Evolutionary conservation across 2,797 vertebrate species (phyloP).

Genomic region (Sebastes steindachneri): DNA sequence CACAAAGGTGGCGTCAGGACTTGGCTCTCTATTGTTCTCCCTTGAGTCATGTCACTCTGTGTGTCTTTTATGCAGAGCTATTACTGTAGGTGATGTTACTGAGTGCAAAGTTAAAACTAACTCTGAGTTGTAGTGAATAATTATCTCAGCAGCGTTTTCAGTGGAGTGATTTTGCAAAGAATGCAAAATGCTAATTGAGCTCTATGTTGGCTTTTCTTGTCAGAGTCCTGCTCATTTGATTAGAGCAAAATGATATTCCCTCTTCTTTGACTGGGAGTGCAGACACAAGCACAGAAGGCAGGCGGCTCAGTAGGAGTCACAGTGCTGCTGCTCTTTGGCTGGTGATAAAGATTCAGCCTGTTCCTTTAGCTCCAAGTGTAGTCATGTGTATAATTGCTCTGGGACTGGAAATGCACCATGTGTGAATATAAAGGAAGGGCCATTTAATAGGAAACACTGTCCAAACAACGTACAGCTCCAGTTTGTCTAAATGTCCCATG

Average conservation of each 20-base stretch:
- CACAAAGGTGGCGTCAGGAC: background rate
- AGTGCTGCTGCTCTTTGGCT: constrained; percentile 73
- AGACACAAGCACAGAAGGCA: constrained; percentile 68
- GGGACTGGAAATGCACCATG: constrained; percentile 78
- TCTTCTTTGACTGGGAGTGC: constrained; percentile 77
- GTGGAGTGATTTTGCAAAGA: constrained; percentile 56
- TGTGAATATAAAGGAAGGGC: constrained; percentile 79
- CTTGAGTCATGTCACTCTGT: constrained; percentile 2
- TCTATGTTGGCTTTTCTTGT: constrained; percentile 61
- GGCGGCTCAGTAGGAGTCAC: constrained; percentile 65
- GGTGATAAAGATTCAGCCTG: constrained; percentile 80
- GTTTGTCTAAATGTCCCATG: constrained; percentile 76
- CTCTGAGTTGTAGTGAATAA: constrained; percentile 43
- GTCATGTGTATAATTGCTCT: constrained; percentile 83
- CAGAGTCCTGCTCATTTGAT: constrained; percentile 73
- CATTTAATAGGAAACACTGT: constrained; percentile 79
- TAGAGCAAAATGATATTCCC: constrained; percentile 75
- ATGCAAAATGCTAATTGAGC: constrained; percentile 64
- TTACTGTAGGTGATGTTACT: background rate
- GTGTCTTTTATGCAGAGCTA: constrained; percentile 18
- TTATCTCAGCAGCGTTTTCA: constrained; percentile 33
- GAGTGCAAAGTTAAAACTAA: constrained; percentile 26
- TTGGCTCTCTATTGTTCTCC: background rate
- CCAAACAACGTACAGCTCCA: constrained; percentile 74
- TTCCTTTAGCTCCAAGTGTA: constrained; percentile 82